A percentile compares a stretch with the other conserved stretches of the same genome.
Evolutionary conservation across 2,113 vertebrate species (phyloP).

Genomic region (Callaeas wilsoni): DNA sequence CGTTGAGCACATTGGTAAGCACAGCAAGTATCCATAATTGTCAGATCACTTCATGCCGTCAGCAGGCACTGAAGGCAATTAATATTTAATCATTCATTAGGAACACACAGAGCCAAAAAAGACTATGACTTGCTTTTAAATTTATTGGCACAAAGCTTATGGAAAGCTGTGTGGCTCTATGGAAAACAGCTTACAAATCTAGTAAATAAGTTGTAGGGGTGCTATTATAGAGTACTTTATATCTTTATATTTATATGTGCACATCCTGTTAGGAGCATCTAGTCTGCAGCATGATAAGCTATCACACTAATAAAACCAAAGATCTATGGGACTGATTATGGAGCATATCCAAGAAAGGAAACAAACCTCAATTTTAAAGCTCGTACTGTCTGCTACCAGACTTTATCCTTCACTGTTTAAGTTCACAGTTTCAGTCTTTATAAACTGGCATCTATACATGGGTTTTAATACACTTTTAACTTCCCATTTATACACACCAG

Average conservation of each 20-base stretch:
- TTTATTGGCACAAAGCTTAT: neutral
- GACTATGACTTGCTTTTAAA: neutral
- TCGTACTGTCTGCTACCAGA: neutral
- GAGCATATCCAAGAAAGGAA: neutral
- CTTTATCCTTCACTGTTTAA: neutral
- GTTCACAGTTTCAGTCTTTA: neutral
- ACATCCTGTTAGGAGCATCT: neutral
- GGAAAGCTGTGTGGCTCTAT: neutral
- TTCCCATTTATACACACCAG: neutral
- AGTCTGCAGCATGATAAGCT: neutral
- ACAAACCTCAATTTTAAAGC: neutral
- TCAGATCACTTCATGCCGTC: neutral
- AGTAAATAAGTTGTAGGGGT: neutral
- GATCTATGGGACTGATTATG: neutral
- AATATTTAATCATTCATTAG: neutral
- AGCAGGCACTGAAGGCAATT: neutral
- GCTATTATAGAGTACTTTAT: neutral
- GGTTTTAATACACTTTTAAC: neutral
- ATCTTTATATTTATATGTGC: neutral
- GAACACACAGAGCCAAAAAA: neutral
- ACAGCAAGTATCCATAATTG: neutral
- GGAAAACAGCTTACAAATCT: neutral
- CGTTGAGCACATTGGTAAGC: neutral
- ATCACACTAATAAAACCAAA: neutral
- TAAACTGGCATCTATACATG: accelerated